Percentiles rank a stretch among this genome's conserved stretches.
Evolutionary conservation across 2,113 vertebrate species (phyloP).

Genomic region (Heloderma charlesbogerti): DNA sequence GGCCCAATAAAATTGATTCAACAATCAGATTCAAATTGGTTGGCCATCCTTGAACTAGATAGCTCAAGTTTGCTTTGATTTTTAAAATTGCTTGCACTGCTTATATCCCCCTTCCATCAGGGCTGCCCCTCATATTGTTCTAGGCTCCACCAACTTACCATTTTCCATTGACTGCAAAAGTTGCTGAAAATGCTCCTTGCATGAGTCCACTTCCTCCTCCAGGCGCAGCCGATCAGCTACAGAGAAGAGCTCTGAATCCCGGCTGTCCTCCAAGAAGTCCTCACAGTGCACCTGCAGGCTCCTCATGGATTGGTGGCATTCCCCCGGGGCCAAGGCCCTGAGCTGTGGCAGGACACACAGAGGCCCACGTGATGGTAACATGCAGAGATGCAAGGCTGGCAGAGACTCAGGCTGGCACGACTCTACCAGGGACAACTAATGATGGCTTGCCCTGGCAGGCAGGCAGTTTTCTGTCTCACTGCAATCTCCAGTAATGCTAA

Average conservation of each 20-base stretch:
- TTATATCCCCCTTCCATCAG: not conserved
- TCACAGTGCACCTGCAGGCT: slow-evolving; percentile 87
- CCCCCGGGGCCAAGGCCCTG: slow-evolving; percentile 80
- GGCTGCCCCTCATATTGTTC: not conserved
- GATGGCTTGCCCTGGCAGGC: not conserved
- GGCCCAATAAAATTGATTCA: not conserved
- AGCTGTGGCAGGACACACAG: slow-evolving; percentile 76
- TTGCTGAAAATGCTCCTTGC: slow-evolving; percentile 86
- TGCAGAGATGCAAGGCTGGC: not conserved
- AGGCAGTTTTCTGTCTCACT: not conserved
- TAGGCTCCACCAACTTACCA: slow-evolving; percentile 76
- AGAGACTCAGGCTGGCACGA: not conserved
- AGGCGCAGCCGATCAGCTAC: slow-evolving; percentile 83
- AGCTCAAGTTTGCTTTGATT: fast-evolving
- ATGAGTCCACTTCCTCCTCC: slow-evolving; percentile 87
- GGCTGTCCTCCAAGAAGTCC: slow-evolving; percentile 93
- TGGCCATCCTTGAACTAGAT: not conserved
- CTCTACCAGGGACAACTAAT: not conserved
- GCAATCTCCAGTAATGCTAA: not conserved
- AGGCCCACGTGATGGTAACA: fast-evolving
- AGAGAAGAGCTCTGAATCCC: slow-evolving; percentile 89
- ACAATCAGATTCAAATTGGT: not conserved
- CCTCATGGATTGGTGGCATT: slow-evolving; percentile 86
- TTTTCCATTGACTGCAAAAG: slow-evolving; percentile 91
- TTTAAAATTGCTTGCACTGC: not conserved